Evolutionary conservation across 2,797 vertebrate species (phyloP).

Genomic region (Melanotaenia maccullochi): DNA sequence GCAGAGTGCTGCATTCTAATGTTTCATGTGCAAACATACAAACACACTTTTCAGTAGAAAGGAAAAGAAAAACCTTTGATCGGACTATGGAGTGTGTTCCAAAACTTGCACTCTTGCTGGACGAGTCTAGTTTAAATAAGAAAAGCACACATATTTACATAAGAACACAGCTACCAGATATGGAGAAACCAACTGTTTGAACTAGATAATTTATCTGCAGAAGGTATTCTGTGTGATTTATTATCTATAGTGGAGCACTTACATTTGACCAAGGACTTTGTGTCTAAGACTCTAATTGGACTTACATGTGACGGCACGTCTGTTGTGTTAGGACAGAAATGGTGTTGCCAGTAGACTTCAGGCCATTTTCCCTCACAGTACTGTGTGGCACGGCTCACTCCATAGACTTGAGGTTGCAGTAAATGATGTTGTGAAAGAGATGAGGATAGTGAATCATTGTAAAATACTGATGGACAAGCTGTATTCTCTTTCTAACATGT

Average conservation of each 20-base stretch:
- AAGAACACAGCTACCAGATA: background rate
- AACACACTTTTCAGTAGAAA: constrained; percentile 1
- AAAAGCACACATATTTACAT: background rate
- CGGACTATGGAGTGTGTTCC: background rate
- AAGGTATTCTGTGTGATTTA: background rate
- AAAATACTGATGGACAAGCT: constrained; percentile 5
- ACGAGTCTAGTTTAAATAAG: background rate
- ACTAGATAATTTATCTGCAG: background rate
- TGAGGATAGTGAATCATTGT: background rate
- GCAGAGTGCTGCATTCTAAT: background rate
- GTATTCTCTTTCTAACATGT: background rate
- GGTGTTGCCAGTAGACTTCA: background rate
- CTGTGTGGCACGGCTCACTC: constrained; percentile 2
- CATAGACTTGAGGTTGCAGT: background rate
- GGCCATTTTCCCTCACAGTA: background rate
- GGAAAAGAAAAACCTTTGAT: background rate
- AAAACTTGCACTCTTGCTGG: background rate
- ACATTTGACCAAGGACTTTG: background rate
- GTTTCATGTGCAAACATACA: background rate
- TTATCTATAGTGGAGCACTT: background rate
- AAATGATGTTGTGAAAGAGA: background rate
- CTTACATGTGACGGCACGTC: background rate
- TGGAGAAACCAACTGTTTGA: background rate
- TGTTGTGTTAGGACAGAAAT: background rate
- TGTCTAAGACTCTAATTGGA: background rate